Percentiles rank a stretch among this genome's conserved stretches.
Evolutionary conservation across 2,113 vertebrate genomes (phyloP).

Genomic region (Acrocephalus arundinaceus): DNA sequence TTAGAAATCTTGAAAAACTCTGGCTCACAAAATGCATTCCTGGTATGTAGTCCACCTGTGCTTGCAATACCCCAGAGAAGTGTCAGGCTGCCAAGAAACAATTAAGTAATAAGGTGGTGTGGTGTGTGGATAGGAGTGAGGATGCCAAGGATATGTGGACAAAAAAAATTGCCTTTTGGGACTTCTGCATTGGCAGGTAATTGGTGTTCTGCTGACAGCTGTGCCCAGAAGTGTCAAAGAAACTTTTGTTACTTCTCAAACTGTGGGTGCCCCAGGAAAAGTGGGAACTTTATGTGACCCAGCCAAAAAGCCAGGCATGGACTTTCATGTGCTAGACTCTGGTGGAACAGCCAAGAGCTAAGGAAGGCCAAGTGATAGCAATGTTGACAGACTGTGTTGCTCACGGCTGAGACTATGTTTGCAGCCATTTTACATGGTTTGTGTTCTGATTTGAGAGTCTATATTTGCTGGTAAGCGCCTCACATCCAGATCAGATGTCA

Average conservation of each 20-base stretch:
- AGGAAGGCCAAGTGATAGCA: neutral
- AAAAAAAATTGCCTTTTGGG: neutral
- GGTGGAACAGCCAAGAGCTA: neutral
- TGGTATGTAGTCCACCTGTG: neutral
- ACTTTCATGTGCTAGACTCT: neutral
- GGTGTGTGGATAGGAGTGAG: neutral
- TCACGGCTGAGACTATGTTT: neutral
- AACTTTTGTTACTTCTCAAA: neutral
- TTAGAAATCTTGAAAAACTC: neutral
- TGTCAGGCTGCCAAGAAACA: neutral
- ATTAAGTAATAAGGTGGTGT: neutral
- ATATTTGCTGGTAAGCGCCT: neutral
- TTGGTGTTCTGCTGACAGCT: neutral
- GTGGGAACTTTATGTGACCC: neutral
- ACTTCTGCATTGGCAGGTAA: neutral
- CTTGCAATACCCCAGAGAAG: neutral
- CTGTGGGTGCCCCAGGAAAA: neutral
- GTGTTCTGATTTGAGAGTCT: neutral
- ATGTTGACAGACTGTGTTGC: neutral
- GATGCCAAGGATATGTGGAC: neutral
- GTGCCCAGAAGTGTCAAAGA: neutral
- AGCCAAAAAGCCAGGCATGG: neutral
- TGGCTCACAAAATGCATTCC: neutral
- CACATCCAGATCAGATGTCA: neutral
- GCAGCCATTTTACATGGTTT: neutral